Conservation (phyloP, 2,888 invertebrate species). For the Rhagium mordax region DNA sequence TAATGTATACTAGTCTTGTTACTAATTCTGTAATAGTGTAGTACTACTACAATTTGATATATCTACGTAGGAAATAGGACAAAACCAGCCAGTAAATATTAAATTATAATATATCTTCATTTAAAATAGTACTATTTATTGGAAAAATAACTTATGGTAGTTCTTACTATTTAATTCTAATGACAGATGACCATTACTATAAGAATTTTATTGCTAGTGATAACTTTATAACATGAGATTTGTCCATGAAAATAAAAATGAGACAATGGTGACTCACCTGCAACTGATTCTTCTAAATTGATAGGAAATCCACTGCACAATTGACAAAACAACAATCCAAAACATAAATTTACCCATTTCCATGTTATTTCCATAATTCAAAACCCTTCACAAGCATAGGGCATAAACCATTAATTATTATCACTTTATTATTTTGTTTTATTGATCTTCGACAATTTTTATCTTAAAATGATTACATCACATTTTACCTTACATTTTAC, state of each 20-base stretch:
- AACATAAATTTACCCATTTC: constrained; percentile 64
- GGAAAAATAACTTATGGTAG: too few relatives aligned
- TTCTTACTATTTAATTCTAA: too few relatives aligned
- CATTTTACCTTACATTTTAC: constrained; percentile 39
- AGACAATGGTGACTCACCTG: constrained; percentile 66
- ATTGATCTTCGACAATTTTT: constrained; percentile 42
- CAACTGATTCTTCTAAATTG: constrained; percentile 65
- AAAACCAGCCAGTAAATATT: too few relatives aligned
- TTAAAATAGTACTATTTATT: too few relatives aligned
- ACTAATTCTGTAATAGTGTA: too few relatives aligned
- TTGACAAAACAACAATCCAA: constrained; percentile 63
- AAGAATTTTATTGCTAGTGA: too few relatives aligned
- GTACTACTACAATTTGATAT: too few relatives aligned
- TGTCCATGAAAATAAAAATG: constrained; percentile 31
- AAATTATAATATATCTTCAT: too few relatives aligned
- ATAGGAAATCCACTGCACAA: constrained; percentile 69
- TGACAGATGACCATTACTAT: too few relatives aligned
- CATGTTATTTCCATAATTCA: constrained; percentile 63
- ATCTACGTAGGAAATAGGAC: too few relatives aligned
- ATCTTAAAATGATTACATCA: constrained; percentile 38
- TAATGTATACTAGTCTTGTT: too few relatives aligned
- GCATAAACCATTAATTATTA: constrained; percentile 24
- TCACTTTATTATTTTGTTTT: constrained; percentile 18
- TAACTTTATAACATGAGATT: background rate
- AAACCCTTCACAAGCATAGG: constrained; percentile 9